Evolutionary conservation across 2,797 vertebrate species (phyloP), one percentile per base, ranked within the genome.

Genomic region (Lophius americanus): DNA sequence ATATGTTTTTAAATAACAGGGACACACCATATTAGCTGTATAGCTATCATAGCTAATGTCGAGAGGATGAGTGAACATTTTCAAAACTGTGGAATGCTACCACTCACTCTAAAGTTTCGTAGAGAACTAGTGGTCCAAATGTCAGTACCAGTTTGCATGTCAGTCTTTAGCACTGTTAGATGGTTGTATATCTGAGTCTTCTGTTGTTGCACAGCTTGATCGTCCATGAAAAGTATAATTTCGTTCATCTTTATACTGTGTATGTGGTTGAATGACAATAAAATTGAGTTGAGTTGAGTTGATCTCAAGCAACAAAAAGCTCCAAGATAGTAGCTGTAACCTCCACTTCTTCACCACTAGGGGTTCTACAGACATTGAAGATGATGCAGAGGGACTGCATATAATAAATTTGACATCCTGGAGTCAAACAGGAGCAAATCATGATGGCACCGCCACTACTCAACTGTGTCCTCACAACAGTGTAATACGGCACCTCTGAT

Each of bases 291-390:
- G 23, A 23, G 23, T 23, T 23, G 23, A 23, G 23, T 23, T 23
- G 23, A 23, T 23, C 23, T 23, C 23, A 23, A 23, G 23, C 52
- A 14, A 33, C n/a, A 58, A 63, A 64, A 71, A 9, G 54, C 68
- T 73, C 46, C 7, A 11, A 49, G 46, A 50, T 48, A 7, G 51
- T 67, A 41, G 35, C 60, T 50, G 78, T 80, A 75, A 77, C 9
- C 13, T 81, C 51, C 68, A 61, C 61, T 33, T 53, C 52, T 66
- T 86, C 49, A 70, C 74, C 89, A 90, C 79, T 52, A 85, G 88
- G 58, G 85, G 73, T 77, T 70, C 75, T 75, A 61, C 71, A 68
- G 47, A 71, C 47, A 37, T 47, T 57, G 58, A 10, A 52, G 23
- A 50, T 73, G 57, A 7, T 39, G 39, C 47, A 54, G 50, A 64